phyloP scores from a whole-genome alignment of 2,797 vertebrate species.

The Danionella dracula region DNA sequence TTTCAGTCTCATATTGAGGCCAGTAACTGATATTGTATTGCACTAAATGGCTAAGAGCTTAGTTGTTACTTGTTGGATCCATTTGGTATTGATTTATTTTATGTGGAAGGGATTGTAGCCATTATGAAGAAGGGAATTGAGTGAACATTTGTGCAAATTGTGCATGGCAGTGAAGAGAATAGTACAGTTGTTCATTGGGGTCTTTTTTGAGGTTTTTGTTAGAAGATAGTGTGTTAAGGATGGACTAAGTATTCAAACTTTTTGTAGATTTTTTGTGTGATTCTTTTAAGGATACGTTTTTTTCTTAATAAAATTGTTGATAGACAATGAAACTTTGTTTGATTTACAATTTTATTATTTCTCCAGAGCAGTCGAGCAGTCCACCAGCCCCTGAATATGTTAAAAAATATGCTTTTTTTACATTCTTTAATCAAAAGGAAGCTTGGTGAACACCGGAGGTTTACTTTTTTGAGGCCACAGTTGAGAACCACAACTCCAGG shows the following conservation, averaged over 20 bases:
- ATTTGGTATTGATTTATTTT: conserved; percentile 37
- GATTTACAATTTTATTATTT: too few relatives aligned
- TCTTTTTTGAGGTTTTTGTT: background rate
- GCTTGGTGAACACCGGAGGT: background rate
- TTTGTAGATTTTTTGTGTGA: too few relatives aligned
- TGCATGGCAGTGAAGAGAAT: too few relatives aligned
- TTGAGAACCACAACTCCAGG: background rate
- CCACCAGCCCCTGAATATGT: too few relatives aligned
- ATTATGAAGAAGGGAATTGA: conserved; percentile 8
- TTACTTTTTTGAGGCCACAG: background rate
- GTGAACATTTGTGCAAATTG: background rate
- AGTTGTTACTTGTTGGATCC: conserved; percentile 24
- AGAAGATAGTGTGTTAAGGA: background rate
- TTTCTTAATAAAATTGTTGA: too few relatives aligned
- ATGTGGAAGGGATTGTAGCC: background rate
- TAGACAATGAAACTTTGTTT: too few relatives aligned
- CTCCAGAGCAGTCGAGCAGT: too few relatives aligned
- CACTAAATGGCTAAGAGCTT: conserved; percentile 30
- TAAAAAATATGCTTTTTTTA: too few relatives aligned
- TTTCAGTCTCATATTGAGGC: conserved; percentile 9
- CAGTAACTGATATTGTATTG: conserved; percentile 29
- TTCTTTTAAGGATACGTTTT: too few relatives aligned
- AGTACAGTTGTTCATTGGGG: background rate
- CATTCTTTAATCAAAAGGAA: too few relatives aligned
- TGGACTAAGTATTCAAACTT: too few relatives aligned